Conservation (phyloP, 2,888 invertebrate species). For the Catonia carolina region DNA sequence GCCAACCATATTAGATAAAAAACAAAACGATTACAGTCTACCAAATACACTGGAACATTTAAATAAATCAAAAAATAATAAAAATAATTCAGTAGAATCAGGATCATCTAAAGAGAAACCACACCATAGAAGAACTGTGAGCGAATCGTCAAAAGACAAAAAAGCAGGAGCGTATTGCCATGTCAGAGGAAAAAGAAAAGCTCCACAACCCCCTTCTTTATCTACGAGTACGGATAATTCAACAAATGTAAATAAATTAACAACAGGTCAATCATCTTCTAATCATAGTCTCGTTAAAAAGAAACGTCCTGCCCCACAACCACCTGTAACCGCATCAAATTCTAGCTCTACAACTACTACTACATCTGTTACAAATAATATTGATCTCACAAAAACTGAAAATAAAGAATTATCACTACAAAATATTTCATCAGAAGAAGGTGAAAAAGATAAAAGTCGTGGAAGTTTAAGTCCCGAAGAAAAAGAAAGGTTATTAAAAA, state of each 20-base stretch:
- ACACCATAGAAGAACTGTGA: conserved; percentile 52
- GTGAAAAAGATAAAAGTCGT: conserved; percentile 11
- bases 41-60: conserved; percentile 31
- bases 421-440: neutral
- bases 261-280: conserved; percentile 20
- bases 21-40: conserved; percentile 32
- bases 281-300: conserved; percentile 37
- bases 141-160: conserved; percentile 53
- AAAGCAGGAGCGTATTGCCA: conserved; percentile 53
- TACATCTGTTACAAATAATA: conserved; percentile 27
- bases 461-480: conserved; percentile 31
- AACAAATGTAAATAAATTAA: conserved; percentile 1
- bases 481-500: conserved; percentile 32
- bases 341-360: too few relatives aligned
- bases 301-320: conserved; percentile 52
- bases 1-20: conserved; percentile 39
- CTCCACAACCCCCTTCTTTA: conserved; percentile 59
- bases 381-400: neutral
- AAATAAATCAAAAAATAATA: conserved; percentile 5
- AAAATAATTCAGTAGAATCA: neutral
- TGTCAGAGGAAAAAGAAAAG: conserved; percentile 68
- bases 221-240: conserved; percentile 23
- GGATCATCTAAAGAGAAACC: conserved; percentile 17
- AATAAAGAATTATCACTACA: neutral
- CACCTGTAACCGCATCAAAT: conserved; percentile 41